A percentile compares a stretch with the other conserved stretches of the same genome.
phyloP scores from a whole-genome alignment of 2,797 vertebrate genomes.

The Propithecus deckenii region DNA sequence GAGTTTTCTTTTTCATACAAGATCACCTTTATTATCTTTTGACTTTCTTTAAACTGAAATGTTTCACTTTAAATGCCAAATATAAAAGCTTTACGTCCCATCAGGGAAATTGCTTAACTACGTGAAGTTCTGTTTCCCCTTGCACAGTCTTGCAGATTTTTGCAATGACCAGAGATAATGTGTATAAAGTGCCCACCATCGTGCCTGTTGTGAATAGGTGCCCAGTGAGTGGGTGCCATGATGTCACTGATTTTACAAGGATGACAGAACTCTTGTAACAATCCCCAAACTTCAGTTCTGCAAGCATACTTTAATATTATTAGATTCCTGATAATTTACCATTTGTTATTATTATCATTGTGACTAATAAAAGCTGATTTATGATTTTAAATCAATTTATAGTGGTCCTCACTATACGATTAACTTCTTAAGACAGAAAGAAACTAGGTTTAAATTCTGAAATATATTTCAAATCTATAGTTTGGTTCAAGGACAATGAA shows the following conservation, averaged over 20 bases:
- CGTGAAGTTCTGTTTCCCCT: not conserved
- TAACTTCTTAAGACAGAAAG: not conserved
- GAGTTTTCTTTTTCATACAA: constrained; percentile 4
- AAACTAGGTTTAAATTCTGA: not conserved
- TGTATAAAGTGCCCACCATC: not conserved
- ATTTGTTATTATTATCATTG: not conserved
- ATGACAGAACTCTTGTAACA: not conserved
- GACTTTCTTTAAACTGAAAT: not conserved
- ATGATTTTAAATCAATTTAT: not conserved
- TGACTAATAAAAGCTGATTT: not conserved
- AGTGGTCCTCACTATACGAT: not conserved
- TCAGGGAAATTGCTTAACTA: not conserved
- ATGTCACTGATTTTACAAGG: not conserved
- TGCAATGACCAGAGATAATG: not conserved
- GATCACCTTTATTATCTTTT: not conserved
- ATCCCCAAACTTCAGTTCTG: not conserved
- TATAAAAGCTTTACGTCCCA: not conserved
- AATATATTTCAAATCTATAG: not conserved
- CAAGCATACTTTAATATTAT: not conserved
- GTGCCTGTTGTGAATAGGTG: not conserved
- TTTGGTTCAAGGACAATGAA: not conserved
- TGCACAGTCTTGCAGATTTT: not conserved
- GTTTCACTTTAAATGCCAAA: not conserved
- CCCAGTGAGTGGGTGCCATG: not conserved
- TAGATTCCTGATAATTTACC: not conserved